These are phyloP conservation scores for Delphinapterus leucas DNA, from an alignment of 2,113 vertebrate species.

Conservation along the genomic window DNA sequence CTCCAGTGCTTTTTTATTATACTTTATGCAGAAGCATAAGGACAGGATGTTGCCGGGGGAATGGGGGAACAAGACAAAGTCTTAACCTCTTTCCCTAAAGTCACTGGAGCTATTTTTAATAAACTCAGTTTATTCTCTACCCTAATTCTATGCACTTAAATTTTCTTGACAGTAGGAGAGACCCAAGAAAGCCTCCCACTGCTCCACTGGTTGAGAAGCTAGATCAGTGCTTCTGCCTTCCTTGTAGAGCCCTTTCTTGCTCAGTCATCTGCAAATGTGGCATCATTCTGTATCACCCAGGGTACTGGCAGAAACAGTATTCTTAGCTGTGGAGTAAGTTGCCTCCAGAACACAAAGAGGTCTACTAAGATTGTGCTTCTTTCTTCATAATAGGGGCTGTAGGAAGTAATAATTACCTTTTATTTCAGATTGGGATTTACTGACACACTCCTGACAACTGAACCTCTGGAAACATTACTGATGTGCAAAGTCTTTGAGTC, in stretches of 20 bases:
- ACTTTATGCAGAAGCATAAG: neutral
- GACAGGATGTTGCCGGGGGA: fast-evolving
- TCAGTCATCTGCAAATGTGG: neutral
- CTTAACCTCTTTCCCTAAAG: neutral
- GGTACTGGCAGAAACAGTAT: neutral
- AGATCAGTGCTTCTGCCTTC: neutral
- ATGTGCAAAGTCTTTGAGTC: neutral
- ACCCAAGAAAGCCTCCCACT: neutral
- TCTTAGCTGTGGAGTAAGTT: no score
- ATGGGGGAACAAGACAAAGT: neutral
- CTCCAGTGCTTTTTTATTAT: neutral
- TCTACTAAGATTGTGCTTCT: neutral
- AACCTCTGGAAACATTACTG: neutral
- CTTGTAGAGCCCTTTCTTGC: neutral
- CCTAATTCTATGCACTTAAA: neutral
- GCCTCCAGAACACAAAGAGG: neutral
- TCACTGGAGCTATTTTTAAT: neutral
- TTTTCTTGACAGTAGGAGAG: neutral
- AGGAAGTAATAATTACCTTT: neutral
- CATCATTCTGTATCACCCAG: neutral
- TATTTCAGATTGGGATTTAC: neutral
- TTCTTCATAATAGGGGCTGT: neutral
- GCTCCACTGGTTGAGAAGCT: neutral
- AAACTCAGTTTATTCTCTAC: neutral
- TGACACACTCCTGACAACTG: neutral